These are phyloP conservation scores for Drosophila subpulchrella DNA, from an alignment of 1,140 invertebrate genomes.

Conservation along the genomic window DNA sequence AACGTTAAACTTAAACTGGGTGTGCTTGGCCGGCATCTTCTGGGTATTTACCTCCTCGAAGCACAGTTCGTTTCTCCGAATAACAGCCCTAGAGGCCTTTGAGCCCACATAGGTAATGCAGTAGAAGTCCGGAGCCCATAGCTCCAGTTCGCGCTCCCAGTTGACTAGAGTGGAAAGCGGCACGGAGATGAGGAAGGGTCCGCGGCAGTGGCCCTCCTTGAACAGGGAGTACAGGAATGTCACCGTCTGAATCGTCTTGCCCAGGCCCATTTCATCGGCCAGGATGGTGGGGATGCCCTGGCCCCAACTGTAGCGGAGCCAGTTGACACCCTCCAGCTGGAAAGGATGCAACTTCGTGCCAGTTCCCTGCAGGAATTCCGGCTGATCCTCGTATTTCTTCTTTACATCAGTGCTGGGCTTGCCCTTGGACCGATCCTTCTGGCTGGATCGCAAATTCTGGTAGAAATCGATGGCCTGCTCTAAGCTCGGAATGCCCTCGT, in stretches of 20 bases:
- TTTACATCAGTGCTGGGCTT: neutral
- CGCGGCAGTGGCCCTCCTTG: neutral
- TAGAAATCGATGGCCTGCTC: neutral
- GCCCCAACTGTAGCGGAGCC: conserved; percentile 3
- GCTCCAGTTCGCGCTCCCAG: conserved; percentile 9
- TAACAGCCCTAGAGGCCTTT: neutral
- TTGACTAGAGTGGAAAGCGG: neutral
- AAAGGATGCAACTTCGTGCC: neutral
- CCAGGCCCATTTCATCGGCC: conserved; percentile 6
- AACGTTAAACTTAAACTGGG: neutral
- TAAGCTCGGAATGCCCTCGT: neutral
- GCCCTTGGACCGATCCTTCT: neutral
- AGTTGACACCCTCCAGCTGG: neutral
- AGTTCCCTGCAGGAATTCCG: neutral
- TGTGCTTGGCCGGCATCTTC: neutral
- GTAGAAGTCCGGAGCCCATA: conserved; percentile 1
- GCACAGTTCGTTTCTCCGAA: neutral
- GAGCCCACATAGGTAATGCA: neutral
- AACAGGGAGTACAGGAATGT: neutral
- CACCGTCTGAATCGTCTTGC: conserved; percentile 2
- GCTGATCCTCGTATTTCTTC: conserved; percentile 1
- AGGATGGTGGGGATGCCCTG: conserved; percentile 5
- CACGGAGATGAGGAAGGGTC: neutral
- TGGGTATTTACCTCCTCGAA: neutral
- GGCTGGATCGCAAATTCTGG: neutral